phyloP scores from a whole-genome alignment of 2,888 invertebrate genomes.

The Synergus gifuensis region DNA sequence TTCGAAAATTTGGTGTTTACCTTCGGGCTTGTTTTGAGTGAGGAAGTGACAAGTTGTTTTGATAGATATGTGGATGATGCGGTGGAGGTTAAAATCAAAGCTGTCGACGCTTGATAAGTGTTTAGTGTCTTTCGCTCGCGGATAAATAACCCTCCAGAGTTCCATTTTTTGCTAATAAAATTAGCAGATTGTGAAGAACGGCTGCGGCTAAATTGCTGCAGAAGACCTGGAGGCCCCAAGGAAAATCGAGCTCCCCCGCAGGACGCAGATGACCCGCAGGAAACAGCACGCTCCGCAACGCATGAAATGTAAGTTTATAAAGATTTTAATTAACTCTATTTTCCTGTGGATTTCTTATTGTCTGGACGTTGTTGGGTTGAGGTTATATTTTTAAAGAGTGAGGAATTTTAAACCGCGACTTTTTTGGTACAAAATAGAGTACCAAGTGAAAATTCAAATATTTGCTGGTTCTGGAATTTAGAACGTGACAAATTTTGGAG shows the following conservation, averaged over 20 bases:
- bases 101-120: conserved; percentile 30
- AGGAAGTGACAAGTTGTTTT: conserved; percentile 16
- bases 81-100: conserved; percentile 11
- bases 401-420: too few relatives aligned
- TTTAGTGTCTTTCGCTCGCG: not conserved
- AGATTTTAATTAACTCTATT: not conserved
- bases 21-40: conserved; percentile 19
- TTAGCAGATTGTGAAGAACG: conserved; percentile 46
- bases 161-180: not conserved
- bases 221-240: conserved; percentile 68
- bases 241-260: conserved; percentile 65
- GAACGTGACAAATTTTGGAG: too few relatives aligned
- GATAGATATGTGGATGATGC: conserved; percentile 12
- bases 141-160: conserved; percentile 44
- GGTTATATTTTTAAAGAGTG: too few relatives aligned
- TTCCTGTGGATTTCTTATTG: too few relatives aligned
- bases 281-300: conserved; percentile 80
- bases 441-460: too few relatives aligned
- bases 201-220: conserved; percentile 47
- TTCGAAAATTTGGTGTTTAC: conserved; percentile 34
- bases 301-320: conserved; percentile 79
- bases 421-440: too few relatives aligned
- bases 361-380: too few relatives aligned
- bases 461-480: too few relatives aligned
- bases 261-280: conserved; percentile 79